phyloP scores from a whole-genome alignment of 2,797 vertebrate genomes.

The Falco peregrinus region DNA sequence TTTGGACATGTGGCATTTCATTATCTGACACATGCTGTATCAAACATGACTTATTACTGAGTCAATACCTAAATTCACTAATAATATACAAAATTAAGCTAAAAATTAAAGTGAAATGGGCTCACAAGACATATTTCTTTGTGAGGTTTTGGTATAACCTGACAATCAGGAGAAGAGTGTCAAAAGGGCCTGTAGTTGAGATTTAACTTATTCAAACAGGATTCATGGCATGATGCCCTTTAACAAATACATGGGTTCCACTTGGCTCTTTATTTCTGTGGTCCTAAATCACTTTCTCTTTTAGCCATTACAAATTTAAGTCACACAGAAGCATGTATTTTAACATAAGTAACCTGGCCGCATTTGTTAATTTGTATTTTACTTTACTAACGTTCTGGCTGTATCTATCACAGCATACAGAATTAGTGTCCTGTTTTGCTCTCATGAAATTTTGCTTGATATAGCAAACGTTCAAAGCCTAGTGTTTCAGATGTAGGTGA shows the following conservation, averaged over 20 bases:
- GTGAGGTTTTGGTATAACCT: neutral
- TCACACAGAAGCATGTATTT: neutral
- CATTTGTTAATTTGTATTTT: neutral
- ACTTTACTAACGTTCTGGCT: neutral
- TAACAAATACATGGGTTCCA: neutral
- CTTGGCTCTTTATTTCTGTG: neutral
- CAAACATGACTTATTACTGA: neutral
- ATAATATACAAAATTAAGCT: neutral
- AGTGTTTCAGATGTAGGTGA: neutral
- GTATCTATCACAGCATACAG: neutral
- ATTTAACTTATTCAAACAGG: neutral
- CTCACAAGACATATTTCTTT: neutral
- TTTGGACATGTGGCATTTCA: neutral
- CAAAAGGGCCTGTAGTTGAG: neutral
- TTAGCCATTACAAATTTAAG: neutral
- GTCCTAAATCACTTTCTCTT: neutral
- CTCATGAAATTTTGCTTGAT: neutral
- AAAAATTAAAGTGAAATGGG: neutral
- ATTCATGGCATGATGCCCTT: neutral
- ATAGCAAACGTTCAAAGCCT: neutral
- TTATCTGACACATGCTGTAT: neutral
- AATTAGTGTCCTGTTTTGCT: neutral
- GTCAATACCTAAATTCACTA: neutral
- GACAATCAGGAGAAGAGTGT: neutral
- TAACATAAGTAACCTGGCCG: neutral